Evolutionary conservation across 1,140 invertebrate genomes (phyloP).

Genomic region (Calephelis virginiensis): DNA sequence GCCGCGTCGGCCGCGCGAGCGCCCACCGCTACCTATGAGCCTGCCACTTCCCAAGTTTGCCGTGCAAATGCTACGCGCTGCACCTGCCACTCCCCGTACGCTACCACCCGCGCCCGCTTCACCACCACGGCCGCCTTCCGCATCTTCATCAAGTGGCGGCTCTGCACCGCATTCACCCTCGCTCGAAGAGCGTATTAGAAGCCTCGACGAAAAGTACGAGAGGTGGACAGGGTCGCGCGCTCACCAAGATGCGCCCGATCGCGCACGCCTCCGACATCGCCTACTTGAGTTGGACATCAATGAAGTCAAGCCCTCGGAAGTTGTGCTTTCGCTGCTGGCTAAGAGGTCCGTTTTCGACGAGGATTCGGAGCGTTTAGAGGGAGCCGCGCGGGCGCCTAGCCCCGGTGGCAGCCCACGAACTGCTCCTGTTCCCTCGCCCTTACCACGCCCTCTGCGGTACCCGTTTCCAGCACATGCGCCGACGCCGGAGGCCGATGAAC

Average conservation of each 20-base stretch:
- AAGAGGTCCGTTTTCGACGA: constrained; percentile 97
- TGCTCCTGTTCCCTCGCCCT: constrained; percentile 65
- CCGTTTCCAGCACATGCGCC: constrained; percentile 84
- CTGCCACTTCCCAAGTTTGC: constrained; percentile 92
- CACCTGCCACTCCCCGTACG: constrained; percentile 66
- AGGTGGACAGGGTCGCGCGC: constrained; percentile 89
- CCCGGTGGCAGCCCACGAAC: constrained; percentile 50
- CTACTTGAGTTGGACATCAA: constrained; percentile 86
- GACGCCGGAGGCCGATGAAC: constrained; percentile 60
- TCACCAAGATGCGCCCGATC: constrained; percentile 59
- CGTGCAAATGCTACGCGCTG: constrained; percentile 80
- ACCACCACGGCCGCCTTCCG: constrained; percentile 68
- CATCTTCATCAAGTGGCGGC: constrained; percentile 81
- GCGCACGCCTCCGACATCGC: constrained; percentile 82
- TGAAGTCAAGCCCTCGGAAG: constrained; percentile 94
- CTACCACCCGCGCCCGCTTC: constrained; percentile 60
- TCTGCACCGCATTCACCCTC: constrained; percentile 80
- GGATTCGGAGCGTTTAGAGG: constrained; percentile 94
- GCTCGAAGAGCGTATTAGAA: constrained; percentile 91
- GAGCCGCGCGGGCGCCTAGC: constrained; percentile 80
- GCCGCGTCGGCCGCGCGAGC: constrained; percentile 82
- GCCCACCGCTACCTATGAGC: constrained; percentile 83
- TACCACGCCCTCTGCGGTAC: constrained; percentile 85
- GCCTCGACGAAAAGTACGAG: constrained; percentile 95
- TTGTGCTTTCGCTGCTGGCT: constrained; percentile 93